These are phyloP conservation scores for Eueides isabella DNA, from an alignment of 1,140 invertebrate species.

Conservation along the genomic window DNA sequence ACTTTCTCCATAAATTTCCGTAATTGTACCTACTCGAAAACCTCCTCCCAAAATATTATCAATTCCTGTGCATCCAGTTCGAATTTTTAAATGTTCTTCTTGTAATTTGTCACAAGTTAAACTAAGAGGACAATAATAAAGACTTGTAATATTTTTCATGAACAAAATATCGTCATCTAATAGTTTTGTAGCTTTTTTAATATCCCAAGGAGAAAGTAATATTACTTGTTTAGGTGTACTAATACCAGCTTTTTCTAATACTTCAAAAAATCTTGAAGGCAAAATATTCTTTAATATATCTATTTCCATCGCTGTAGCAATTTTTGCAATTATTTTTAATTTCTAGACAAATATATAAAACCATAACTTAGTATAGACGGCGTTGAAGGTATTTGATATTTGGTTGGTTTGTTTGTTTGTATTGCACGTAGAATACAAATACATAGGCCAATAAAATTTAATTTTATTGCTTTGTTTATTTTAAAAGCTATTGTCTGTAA, in stretches of 20 bases:
- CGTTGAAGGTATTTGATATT: too few species aligned
- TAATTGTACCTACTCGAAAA: conserved; percentile 88
- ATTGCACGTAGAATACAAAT: too few species aligned
- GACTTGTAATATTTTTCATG: conserved; percentile 59
- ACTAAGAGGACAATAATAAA: conserved; percentile 44
- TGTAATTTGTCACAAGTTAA: conserved; percentile 42
- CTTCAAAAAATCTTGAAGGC: conserved; percentile 58
- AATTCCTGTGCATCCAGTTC: conserved; percentile 84
- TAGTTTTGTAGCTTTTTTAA: conserved; percentile 66
- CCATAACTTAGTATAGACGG: not conserved
- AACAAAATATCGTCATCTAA: conserved; percentile 54
- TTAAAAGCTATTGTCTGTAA: too few species aligned
- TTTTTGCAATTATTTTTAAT: not conserved
- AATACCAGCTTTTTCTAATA: conserved; percentile 61
- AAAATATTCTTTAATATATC: conserved; percentile 51
- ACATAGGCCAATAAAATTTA: too few species aligned
- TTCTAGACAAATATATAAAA: not conserved
- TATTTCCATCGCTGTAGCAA: conserved; percentile 30
- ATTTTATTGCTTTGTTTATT: too few species aligned
- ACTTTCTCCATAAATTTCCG: conserved; percentile 92
- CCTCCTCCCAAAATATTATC: conserved; percentile 87
- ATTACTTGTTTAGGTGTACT: conserved; percentile 61
- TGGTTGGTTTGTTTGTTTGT: too few species aligned
- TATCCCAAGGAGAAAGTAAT: conserved; percentile 60
- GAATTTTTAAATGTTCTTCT: conserved; percentile 59